phyloP scores from a whole-genome alignment of 2,888 invertebrate genomes.

The Leucoma salicis region DNA sequence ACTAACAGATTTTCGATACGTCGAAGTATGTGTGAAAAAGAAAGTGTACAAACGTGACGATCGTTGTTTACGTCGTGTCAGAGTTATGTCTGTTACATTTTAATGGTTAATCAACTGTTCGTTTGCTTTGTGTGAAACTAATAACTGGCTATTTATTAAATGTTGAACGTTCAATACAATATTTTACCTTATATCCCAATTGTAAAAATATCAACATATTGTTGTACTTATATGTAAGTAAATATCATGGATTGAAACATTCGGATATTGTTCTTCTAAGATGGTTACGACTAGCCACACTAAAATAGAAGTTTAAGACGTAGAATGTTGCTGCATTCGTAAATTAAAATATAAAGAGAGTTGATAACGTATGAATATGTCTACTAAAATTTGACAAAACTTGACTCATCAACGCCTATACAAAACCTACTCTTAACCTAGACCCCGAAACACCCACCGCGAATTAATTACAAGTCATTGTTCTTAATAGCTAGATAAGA shows the following conservation, averaged over 20 bases:
- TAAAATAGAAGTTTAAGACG: no score
- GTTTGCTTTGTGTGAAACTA: constrained; percentile 1
- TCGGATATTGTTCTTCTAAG: no score
- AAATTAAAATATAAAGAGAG: no score
- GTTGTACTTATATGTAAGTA: no score
- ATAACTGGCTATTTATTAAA: no score
- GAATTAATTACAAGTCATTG: background rate
- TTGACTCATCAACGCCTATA: constrained; percentile 29
- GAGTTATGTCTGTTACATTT: constrained; percentile 34
- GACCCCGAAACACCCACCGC: constrained; percentile 12
- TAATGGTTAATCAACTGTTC: constrained; percentile 28
- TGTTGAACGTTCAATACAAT: no score
- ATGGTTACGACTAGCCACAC: no score
- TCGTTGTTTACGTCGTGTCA: constrained; percentile 37
- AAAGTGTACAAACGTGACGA: constrained; percentile 54
- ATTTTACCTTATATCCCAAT: no score
- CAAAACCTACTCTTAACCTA: constrained; percentile 24
- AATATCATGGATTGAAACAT: no score
- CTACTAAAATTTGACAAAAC: constrained; percentile 2
- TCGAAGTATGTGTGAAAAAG: constrained; percentile 59
- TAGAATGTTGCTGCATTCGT: no score
- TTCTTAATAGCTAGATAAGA: background rate
- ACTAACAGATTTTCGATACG: constrained; percentile 60
- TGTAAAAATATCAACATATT: no score
- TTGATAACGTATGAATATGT: no score